A percentile compares a stretch with the other conserved stretches of the same genome.
Conservation (phyloP, 1,140 invertebrate genomes). For the Drosophila lini region DNA sequence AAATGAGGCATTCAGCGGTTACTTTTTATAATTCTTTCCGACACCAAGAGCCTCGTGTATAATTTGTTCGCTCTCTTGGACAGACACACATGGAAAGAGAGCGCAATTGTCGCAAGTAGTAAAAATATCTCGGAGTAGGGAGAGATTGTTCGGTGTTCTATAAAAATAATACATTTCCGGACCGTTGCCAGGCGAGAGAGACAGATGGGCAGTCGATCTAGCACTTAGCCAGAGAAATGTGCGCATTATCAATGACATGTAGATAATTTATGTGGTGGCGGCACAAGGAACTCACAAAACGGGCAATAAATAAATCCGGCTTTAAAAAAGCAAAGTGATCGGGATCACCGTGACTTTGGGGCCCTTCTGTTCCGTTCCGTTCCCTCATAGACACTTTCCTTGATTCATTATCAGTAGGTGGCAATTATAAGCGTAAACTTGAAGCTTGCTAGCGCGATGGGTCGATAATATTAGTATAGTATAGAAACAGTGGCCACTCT, state of each 20-base stretch:
- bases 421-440: conserved; percentile 23
- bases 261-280: conserved; percentile 15
- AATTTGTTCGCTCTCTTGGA: neutral
- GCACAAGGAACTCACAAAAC: conserved; percentile 19
- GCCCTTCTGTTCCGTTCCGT: neutral
- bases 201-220: conserved; percentile 23
- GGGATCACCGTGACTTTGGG: neutral
- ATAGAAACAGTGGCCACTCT: neutral
- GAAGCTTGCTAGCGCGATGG: conserved; percentile 30
- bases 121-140: conserved; percentile 21
- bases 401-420: conserved; percentile 19
- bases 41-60: neutral
- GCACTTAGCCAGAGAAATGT: conserved; percentile 15
- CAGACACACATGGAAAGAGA: neutral
- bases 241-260: conserved; percentile 22
- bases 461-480: conserved; percentile 33
- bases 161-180: conserved; percentile 29
- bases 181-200: conserved; percentile 20
- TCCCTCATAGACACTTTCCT: conserved; percentile 3
- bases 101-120: conserved; percentile 36
- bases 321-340: conserved; percentile 10
- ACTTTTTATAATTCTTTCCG: neutral
- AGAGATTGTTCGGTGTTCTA: conserved; percentile 21
- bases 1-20: conserved; percentile 2
- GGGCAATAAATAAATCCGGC: conserved; percentile 28